Conservation (phyloP, 2,888 invertebrate species). For the Slavum lentiscoides region DNA sequence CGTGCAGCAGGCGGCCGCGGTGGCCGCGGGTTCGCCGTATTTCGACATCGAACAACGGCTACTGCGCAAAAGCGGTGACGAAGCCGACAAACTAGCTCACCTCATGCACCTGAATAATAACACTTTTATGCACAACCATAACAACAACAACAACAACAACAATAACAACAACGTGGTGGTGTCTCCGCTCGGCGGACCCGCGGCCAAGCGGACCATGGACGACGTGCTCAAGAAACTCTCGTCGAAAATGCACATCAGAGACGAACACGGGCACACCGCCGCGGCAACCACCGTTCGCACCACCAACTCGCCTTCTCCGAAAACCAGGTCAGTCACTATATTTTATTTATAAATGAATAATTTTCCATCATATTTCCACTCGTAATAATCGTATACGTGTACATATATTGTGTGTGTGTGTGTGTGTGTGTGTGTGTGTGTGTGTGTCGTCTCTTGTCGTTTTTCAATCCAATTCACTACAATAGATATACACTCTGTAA, state of each 20-base stretch:
- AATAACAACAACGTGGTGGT: slow-evolving; percentile 20
- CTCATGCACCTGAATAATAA: slow-evolving; percentile 35
- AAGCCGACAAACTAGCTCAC: slow-evolving; percentile 17
- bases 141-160: slow-evolving; percentile 25
- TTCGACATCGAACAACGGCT: slow-evolving; percentile 46
- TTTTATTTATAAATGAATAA: too few relatives aligned
- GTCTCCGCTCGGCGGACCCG: slow-evolving; percentile 9
- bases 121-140: slow-evolving; percentile 12
- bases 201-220: slow-evolving; percentile 80
- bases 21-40: slow-evolving; percentile 63
- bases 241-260: slow-evolving; percentile 79
- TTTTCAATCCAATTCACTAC: too few relatives aligned
- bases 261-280: slow-evolving; percentile 60
- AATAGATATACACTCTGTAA: too few relatives aligned
- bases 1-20: slow-evolving; percentile 12
- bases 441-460: too few relatives aligned
- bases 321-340: slow-evolving; percentile 59
- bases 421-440: too few relatives aligned
- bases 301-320: slow-evolving; percentile 69
- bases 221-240: slow-evolving; percentile 85
- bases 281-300: slow-evolving; percentile 55
- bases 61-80: slow-evolving; percentile 57
- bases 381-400: too few relatives aligned
- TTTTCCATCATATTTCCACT: too few relatives aligned
- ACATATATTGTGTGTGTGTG: too few relatives aligned